phyloP scores from a whole-genome alignment of 2,113 vertebrate genomes.

The Mus spicilegus region DNA sequence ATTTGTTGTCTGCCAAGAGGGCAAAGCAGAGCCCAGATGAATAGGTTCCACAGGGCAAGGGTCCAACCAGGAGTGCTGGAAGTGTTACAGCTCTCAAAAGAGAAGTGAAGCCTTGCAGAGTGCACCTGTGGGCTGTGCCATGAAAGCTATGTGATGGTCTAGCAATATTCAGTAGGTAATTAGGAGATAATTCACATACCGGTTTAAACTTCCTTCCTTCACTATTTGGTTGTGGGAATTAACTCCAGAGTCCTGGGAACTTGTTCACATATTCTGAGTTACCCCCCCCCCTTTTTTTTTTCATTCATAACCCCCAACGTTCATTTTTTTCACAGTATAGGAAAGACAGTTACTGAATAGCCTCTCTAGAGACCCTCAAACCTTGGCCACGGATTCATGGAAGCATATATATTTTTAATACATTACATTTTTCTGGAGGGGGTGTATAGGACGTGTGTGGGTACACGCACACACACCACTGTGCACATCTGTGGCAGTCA shows the following conservation, averaged over 20 bases:
- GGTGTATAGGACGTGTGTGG: background rate
- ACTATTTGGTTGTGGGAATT: background rate
- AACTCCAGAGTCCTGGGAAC: background rate
- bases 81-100: too few species aligned
- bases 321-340: background rate
- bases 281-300: background rate
- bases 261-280: background rate
- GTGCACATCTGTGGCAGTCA: background rate
- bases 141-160: background rate
- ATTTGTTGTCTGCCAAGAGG: too few species aligned
- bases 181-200: background rate
- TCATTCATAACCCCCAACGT: background rate
- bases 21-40: too few species aligned
- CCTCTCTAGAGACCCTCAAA: background rate
- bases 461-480: background rate
- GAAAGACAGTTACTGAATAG: background rate
- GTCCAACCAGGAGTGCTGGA: too few species aligned
- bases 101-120: background rate
- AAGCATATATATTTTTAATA: background rate
- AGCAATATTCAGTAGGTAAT: background rate
- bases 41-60: too few species aligned
- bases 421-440: background rate
- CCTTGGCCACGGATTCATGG: background rate
- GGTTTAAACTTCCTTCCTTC: background rate
- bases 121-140: background rate